Evolutionary conservation across 2,888 invertebrate species (phyloP), one percentile per base, ranked within the genome.

Genomic region (Empis stercorea): DNA sequence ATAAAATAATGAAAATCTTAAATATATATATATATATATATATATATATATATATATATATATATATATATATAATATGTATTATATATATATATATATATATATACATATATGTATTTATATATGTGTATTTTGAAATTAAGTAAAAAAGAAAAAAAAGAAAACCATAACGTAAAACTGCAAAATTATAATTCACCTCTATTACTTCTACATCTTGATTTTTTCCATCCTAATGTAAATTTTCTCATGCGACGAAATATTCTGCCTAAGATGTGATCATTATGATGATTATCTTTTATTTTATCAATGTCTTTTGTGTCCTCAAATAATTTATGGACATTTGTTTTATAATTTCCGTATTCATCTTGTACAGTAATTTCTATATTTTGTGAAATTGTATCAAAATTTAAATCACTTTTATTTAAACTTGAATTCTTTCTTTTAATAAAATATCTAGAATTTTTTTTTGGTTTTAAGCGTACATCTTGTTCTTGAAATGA

Each of bases 401-500:
- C 65, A 52, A 68, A 56, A 50, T 62, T 65, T 49, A 62, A 63
- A 50, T 66, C 63, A 56, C 63, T 66, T 40, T 58, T 59, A 47
- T 51, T 43, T 40, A 50, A 44, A 30, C 44, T 43, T 44, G 59
- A 57, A 43, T 60, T 61, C 51, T 65, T 67, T 13, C 68, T 59
- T 2, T 67, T 61, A 39, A 63, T 65, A 47, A 66, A 66, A 45
- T 67, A 56, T 20, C 66, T 60, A 14, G 62, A 59, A 42, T 66
- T 65, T 50, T 64, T 64, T 53, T 62, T 63, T 38, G 34, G 7
- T 34, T n/a, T n/a, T 13, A n/a, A 34, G 2, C 34, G 13, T 13
- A 63, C 58, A 43, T 65, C 62, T 30, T 65, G 60, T 49, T 68
- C 70, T 56, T 70, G 70, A 55, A 70, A 70, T n/a, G 70, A 70